A percentile compares a stretch with the other conserved stretches of the same genome.
These are phyloP conservation scores for Lagodon rhomboides DNA, from an alignment of 2,797 vertebrate species.

Conservation along the genomic window DNA sequence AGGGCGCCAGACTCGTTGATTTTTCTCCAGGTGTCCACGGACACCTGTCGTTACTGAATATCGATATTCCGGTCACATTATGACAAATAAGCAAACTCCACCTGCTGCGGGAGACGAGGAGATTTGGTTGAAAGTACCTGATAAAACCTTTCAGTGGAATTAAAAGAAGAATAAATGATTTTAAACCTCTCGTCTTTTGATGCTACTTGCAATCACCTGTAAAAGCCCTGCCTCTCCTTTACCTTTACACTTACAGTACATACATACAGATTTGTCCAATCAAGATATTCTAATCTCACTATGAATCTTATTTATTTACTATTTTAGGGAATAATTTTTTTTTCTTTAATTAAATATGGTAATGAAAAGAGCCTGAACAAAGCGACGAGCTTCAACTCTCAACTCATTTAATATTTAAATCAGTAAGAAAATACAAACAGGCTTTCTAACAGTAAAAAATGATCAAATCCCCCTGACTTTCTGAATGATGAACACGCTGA, in stretches of 20 bases:
- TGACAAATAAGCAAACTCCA: not conserved
- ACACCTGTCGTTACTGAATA: not conserved
- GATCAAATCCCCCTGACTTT: slow-evolving; percentile 60
- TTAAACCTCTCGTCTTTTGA: not conserved
- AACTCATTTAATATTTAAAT: not conserved
- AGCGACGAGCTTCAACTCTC: not conserved
- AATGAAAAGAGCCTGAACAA: not conserved
- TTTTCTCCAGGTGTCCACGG: not conserved
- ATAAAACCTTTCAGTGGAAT: not conserved
- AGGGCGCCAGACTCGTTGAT: not conserved
- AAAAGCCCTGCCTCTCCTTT: not conserved
- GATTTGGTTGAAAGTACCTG: not conserved
- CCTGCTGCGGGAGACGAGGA: not conserved
- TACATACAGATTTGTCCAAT: not conserved
- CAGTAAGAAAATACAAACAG: not conserved
- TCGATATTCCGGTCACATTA: not conserved
- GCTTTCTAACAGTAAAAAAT: slow-evolving; percentile 35
- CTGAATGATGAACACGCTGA: slow-evolving; percentile 11
- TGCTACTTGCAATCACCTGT: no score
- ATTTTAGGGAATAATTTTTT: not conserved
- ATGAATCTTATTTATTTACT: not conserved
- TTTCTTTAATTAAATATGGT: not conserved
- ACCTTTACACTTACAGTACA: not conserved
- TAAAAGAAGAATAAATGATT: not conserved
- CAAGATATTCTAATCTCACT: not conserved